Conservation (phyloP, 1,140 invertebrate genomes). For the Lepidurus packardi region DNA sequence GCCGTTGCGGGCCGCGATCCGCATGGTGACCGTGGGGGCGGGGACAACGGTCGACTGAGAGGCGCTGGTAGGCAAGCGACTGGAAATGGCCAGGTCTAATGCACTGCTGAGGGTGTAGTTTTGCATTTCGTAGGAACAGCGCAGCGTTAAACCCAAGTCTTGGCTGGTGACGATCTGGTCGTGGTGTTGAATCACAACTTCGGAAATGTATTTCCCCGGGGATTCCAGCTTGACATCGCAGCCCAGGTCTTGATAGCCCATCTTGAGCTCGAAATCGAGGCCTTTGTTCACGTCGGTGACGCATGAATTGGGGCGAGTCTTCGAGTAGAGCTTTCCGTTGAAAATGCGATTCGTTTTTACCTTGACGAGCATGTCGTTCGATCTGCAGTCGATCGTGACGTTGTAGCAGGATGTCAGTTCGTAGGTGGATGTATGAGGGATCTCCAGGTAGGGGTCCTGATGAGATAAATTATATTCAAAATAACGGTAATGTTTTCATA, state of each 20-base stretch:
- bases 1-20: slow-evolving; percentile 49
- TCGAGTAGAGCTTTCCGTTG: slow-evolving; percentile 52
- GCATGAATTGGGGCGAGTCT: slow-evolving; percentile 49
- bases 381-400: slow-evolving; percentile 48
- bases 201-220: slow-evolving; percentile 45
- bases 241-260: slow-evolving; percentile 47
- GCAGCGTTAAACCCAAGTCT: slow-evolving; percentile 50
- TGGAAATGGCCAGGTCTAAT: slow-evolving; percentile 45
- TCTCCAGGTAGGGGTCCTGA: slow-evolving; percentile 49
- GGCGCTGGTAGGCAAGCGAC: slow-evolving; percentile 40
- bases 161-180: slow-evolving; percentile 53
- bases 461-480: background rate
- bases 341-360: slow-evolving; percentile 52
- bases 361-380: slow-evolving; percentile 49
- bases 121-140: slow-evolving; percentile 51
- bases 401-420: slow-evolving; percentile 53
- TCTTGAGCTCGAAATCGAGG: slow-evolving; percentile 45
- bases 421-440: slow-evolving; percentile 47
- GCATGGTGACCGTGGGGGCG: slow-evolving; percentile 52
- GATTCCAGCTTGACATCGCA: slow-evolving; percentile 47
- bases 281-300: slow-evolving; percentile 46
- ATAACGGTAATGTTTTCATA: background rate
- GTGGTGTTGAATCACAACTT: slow-evolving; percentile 49
- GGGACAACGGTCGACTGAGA: slow-evolving; percentile 49
- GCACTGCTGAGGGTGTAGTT: slow-evolving; percentile 50